Evolutionary conservation across 2,797 vertebrate genomes (phyloP), one percentile per base, ranked within the genome.

Genomic region (Spinus pinus): DNA sequence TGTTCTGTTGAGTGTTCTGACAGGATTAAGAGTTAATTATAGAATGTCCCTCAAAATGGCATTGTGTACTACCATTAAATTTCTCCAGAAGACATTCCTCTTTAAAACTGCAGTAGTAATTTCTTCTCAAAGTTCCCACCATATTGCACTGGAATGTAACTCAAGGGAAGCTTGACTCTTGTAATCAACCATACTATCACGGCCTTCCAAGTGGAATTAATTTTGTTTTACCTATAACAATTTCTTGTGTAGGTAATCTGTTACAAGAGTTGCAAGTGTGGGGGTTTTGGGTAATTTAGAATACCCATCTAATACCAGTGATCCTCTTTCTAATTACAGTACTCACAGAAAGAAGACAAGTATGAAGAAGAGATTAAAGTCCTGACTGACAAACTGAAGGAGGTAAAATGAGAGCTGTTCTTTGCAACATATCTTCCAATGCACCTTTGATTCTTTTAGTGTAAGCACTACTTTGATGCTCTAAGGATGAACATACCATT

Each of bases 321-420:
- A 73, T 65, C 28, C 10, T 94, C 67, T 96, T 95, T 98, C 93
- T 98, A 90, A 95, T 98, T 97, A 96, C 98, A 99, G 99, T 99
- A 99, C 98, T 99, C 99, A 0, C 99, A 99, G 98, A 99, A 99
- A 96, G 99, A 99, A 97, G 99, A 99, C 98, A 99, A 99, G 94
- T 99, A 99, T 53, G 99, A 99, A 97, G 99, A 99, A 95, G 99
- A 99, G 98, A 99, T 99, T 98, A 99, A 99, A 98, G 98, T 99
- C 95, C 98, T 99, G 91, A 99, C 99, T 89, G 99, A 99, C 98
- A 99, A 99, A 98, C 98, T 99, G 98, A 99, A 99, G 98, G 99
- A 99, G 99, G 99, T 98, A 98, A 97, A 97, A 96, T 97, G 77
- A 46, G 47, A 72, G 5, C 54, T 51, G 30, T 81, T 79, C 23